A percentile compares a stretch with the other conserved stretches of the same genome.
Conservation (phyloP, 2,113 vertebrate genomes). For the Mus pahari region DNA sequence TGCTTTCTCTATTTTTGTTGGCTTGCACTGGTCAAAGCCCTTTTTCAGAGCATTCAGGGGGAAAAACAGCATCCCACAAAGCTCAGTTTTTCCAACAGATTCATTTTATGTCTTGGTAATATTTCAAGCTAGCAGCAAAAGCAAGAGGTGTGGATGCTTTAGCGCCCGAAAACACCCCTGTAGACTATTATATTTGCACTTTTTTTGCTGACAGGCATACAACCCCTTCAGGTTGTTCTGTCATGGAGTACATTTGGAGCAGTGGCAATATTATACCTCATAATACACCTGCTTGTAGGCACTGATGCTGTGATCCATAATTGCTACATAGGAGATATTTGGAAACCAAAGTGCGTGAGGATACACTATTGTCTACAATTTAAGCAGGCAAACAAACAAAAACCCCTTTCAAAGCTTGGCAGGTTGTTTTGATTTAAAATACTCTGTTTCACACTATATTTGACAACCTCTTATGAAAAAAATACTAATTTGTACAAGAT, state of each 20-base stretch:
- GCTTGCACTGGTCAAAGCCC: constrained; percentile 39
- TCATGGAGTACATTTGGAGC: background rate
- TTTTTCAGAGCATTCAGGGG: constrained; percentile 38
- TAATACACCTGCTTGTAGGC: background rate
- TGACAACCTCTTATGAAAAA: background rate
- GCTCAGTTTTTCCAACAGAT: constrained; percentile 61
- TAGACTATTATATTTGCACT: constrained; percentile 14
- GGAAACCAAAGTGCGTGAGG: constrained; percentile 12
- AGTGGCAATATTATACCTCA: background rate
- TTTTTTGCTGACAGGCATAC: constrained; percentile 50
- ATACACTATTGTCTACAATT: constrained; percentile 22
- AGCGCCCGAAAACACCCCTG: background rate
- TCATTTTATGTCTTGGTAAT: constrained; percentile 64
- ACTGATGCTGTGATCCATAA: background rate
- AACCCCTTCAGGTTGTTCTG: background rate
- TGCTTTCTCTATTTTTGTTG: constrained; percentile 56
- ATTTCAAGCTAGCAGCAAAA: constrained; percentile 60
- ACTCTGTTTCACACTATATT: constrained; percentile 25
- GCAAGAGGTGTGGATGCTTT: constrained; percentile 47
- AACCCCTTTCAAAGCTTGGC: background rate
- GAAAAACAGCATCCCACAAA: constrained; percentile 68
- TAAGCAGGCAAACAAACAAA: background rate
- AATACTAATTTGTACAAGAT: constrained; percentile 48
- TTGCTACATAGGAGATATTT: constrained; percentile 37
- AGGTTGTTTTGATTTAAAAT: constrained; percentile 41